Evolutionary conservation across 2,797 vertebrate species (phyloP), one percentile per base, ranked within the genome.

Genomic region (Leuciscus waleckii): DNA sequence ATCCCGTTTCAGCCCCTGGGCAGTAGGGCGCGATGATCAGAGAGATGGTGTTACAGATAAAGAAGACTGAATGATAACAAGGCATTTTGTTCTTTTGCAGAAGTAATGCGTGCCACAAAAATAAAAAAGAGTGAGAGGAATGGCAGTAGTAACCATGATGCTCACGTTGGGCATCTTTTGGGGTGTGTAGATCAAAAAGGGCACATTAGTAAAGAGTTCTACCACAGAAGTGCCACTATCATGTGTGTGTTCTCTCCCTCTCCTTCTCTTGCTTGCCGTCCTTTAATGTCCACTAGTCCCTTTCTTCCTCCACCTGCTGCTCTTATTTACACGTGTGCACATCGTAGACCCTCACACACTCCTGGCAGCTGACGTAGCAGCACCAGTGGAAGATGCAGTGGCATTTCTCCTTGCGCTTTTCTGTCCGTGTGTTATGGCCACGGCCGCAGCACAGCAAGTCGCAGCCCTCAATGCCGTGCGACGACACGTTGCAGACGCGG

Each of bases 301-400:
- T 49, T 76, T 79, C 63, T 63, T 43, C n/a, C 70, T 39, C 29
- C 16, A 19, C 39, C 39, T 35, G 46, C 37, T 23, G 19, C 77
- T 5, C 86, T 95, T 94, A 99, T 94, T 98, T 99, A 96, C 98
- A 99, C 49, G 98, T 99, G 93, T 99, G 98, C 13, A 99, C 97
- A 0, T 99, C 98, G 0, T 99, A 99, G 88, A 98, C 95, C 0
- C 98, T 96, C 84, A 96, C 87, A 8, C 98, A 99, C 94, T 99
- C 98, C 93, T 99, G 97, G 89, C 98, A 98, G 94, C 98, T 98
- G 88, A 98, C 97, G 0, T 99, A 99, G 94, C 97, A 98, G 94
- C 97, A 99, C 98, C 98, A 99, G 95, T 99, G 98, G 95, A 99
- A 99, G 94, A 99, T 97, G 93, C 98, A 99, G 94, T 99, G 98